phyloP scores from a whole-genome alignment of 2,888 invertebrate genomes.

The Eristalis intricaria region DNA sequence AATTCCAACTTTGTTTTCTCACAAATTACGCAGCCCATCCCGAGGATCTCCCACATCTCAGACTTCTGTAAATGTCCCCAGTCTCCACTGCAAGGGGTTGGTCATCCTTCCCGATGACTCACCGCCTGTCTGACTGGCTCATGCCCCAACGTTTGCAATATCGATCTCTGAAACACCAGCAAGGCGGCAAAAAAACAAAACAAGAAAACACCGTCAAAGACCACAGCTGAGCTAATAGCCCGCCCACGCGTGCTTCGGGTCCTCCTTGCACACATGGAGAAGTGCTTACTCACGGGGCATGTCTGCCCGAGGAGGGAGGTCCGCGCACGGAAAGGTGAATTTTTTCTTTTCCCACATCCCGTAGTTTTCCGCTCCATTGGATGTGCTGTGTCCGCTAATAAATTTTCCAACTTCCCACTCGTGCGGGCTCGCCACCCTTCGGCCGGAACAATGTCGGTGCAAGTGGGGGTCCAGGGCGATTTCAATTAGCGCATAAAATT shows the following conservation, averaged over 20 bases:
- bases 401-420: neutral
- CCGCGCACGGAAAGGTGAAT: neutral
- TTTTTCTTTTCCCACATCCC: neutral
- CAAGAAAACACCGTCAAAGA: too few species aligned
- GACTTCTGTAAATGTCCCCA: too few species aligned
- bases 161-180: too few species aligned
- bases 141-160: too few species aligned
- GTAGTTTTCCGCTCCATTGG: neutral
- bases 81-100: too few species aligned
- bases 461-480: neutral
- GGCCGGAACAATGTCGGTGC: neutral
- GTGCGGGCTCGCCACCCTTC: neutral
- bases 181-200: too few species aligned
- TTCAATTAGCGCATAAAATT: slow-evolving; percentile 5
- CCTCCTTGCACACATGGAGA: neutral
- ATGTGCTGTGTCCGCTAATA: neutral
- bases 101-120: too few species aligned
- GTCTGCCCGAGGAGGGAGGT: neutral
- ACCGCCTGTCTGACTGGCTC: too few species aligned
- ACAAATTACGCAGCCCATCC: too few species aligned
- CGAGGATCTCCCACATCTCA: too few species aligned
- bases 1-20: too few species aligned
- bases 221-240: neutral
- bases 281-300: neutral
- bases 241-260: neutral